Conservation (phyloP, 2,888 invertebrate genomes). For the Escarpia spicata region DNA sequence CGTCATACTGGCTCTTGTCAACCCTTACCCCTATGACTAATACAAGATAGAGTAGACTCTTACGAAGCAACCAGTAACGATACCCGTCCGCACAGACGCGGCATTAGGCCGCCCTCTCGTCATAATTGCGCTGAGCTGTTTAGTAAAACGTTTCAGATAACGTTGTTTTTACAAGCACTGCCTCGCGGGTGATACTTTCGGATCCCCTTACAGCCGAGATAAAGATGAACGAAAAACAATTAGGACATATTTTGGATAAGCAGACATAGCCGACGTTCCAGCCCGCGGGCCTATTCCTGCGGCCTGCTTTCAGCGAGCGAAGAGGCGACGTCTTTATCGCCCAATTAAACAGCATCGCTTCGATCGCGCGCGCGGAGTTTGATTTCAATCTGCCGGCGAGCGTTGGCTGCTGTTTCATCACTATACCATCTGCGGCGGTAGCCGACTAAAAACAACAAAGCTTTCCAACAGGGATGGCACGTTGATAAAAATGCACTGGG, state of each 20-base stretch:
- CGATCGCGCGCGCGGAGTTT: neutral
- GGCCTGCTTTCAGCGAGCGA: neutral
- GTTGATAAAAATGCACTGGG: neutral
- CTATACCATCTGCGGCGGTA: neutral
- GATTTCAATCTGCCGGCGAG: neutral
- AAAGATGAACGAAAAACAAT: constrained; percentile 13
- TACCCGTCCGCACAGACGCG: too few species aligned
- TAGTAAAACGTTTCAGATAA: neutral
- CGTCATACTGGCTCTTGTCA: too few species aligned
- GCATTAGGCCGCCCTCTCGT: neutral
- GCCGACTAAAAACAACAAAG: neutral
- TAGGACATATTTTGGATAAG: neutral
- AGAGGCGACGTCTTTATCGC: neutral
- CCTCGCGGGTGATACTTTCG: neutral
- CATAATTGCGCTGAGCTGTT: neutral
- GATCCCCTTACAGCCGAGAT: neutral
- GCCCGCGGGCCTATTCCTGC: neutral
- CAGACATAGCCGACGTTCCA: neutral
- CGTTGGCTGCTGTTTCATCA: neutral
- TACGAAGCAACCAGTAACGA: too few species aligned
- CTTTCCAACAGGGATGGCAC: constrained; percentile 5
- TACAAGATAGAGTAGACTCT: too few species aligned
- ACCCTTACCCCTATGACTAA: too few species aligned
- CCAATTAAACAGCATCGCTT: neutral
- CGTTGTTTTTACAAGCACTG: neutral